A percentile compares a stretch with the other conserved stretches of the same genome.
Evolutionary conservation across 1,140 invertebrate genomes (phyloP).

Genomic region (Bombus polaris): DNA sequence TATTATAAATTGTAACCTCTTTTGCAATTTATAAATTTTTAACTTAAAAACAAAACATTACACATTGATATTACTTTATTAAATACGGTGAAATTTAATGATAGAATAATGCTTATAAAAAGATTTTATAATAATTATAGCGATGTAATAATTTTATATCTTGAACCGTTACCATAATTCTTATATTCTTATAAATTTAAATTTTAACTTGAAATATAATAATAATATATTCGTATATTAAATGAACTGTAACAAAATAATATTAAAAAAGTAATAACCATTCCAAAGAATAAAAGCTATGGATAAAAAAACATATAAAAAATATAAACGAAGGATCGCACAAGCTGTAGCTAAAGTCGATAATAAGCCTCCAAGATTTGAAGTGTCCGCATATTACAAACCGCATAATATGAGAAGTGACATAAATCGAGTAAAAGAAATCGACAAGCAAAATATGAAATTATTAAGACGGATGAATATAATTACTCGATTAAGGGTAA

Average conservation of each 20-base stretch:
- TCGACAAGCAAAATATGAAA: constrained; percentile 80
- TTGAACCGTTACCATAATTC: neutral
- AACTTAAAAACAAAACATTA: neutral
- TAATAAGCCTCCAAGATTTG: constrained; percentile 76
- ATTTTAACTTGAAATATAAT: neutral
- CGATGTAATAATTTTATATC: neutral
- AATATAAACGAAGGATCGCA: constrained; percentile 23
- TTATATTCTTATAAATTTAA: neutral
- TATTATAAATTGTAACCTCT: constrained; percentile 7
- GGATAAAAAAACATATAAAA: constrained; percentile 20
- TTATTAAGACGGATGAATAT: constrained; percentile 78
- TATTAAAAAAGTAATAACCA: neutral
- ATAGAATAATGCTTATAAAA: neutral
- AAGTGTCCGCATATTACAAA: constrained; percentile 73
- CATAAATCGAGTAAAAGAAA: constrained; percentile 63
- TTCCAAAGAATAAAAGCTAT: constrained; percentile 7
- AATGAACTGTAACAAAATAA: neutral
- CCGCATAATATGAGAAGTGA: constrained; percentile 68
- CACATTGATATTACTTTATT: neutral
- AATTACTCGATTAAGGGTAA: constrained; percentile 77
- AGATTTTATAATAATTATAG: neutral
- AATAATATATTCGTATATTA: neutral
- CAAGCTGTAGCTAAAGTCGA: constrained; percentile 74
- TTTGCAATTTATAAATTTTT: neutral
- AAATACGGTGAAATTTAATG: neutral